Percentiles rank a stretch among this genome's conserved stretches.
Evolutionary conservation across 1,140 invertebrate genomes (phyloP).

Genomic region (Phortica variegata): DNA sequence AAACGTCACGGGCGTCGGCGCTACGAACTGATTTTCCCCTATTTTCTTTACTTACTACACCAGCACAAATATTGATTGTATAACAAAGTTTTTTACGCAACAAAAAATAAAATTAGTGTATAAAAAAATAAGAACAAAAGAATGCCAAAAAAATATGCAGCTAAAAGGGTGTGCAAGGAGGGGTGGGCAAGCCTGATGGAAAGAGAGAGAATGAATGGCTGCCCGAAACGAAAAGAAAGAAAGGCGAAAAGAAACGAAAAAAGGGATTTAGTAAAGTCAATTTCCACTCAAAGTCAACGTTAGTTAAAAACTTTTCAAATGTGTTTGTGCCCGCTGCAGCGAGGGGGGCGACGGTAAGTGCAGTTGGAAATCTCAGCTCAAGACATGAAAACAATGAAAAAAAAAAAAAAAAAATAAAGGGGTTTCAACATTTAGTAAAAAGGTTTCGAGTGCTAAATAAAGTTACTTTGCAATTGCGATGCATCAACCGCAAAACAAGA

Average conservation of each 20-base stretch:
- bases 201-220: too few species aligned
- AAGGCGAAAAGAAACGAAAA: too few species aligned
- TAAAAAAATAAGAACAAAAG: too few species aligned
- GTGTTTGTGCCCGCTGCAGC: too few species aligned
- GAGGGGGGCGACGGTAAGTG: too few species aligned
- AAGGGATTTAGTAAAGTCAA: constrained; percentile 30
- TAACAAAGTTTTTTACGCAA: constrained; percentile 46
- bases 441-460: constrained; percentile 53
- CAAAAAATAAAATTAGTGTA: too few species aligned
- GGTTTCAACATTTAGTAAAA: constrained; percentile 20
- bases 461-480: constrained; percentile 51
- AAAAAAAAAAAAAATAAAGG: background rate
- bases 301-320: constrained; percentile 43
- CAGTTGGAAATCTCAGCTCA: constrained; percentile 34
- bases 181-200: too few species aligned
- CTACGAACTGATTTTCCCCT: too few species aligned
- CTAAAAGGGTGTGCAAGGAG: too few species aligned
- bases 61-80: constrained; percentile 48
- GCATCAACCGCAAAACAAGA: constrained; percentile 55
- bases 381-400: constrained; percentile 2
- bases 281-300: constrained; percentile 49
- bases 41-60: constrained; percentile 9
- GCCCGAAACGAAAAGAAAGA: too few species aligned
- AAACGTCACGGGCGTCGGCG: too few species aligned
- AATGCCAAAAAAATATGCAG: too few species aligned